These are phyloP conservation scores for Agapetus fuscipes DNA, from an alignment of 2,888 invertebrate species.

Conservation along the genomic window DNA sequence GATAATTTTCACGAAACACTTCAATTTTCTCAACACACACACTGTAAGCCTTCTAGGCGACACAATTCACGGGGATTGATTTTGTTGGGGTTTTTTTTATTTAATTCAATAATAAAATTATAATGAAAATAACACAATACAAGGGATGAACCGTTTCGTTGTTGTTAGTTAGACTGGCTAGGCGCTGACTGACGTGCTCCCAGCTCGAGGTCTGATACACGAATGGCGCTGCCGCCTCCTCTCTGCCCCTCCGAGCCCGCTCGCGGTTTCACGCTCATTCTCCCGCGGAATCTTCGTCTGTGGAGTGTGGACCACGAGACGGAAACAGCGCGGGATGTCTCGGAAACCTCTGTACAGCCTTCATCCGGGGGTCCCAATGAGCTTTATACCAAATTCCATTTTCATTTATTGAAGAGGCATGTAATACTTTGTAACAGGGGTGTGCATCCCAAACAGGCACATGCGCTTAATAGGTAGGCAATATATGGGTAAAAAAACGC, in stretches of 20 bases:
- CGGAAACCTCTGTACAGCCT: too few species aligned
- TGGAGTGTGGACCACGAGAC: too few species aligned
- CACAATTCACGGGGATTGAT: background rate
- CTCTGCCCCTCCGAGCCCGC: background rate
- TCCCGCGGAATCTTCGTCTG: too few species aligned
- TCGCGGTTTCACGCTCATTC: background rate
- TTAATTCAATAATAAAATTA: background rate
- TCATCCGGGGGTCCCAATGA: too few species aligned
- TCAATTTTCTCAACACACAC: slow-evolving; percentile 8
- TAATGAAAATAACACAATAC: background rate
- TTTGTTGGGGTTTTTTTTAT: background rate
- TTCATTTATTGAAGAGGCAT: too few species aligned
- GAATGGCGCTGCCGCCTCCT: background rate
- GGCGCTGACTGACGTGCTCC: background rate
- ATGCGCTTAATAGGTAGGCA: too few species aligned
- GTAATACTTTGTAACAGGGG: too few species aligned
- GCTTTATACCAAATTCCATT: too few species aligned
- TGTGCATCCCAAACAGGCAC: too few species aligned
- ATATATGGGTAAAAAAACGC: too few species aligned
- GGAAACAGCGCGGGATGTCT: too few species aligned
- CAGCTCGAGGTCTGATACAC: background rate
- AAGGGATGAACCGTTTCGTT: too few species aligned
- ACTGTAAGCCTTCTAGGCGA: slow-evolving; percentile 1
- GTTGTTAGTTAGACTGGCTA: background rate
- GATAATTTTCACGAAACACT: slow-evolving; percentile 10